A percentile compares a stretch with the other conserved stretches of the same genome.
Evolutionary conservation across 2,797 vertebrate species (phyloP).

Genomic region (Channallabes apus): DNA sequence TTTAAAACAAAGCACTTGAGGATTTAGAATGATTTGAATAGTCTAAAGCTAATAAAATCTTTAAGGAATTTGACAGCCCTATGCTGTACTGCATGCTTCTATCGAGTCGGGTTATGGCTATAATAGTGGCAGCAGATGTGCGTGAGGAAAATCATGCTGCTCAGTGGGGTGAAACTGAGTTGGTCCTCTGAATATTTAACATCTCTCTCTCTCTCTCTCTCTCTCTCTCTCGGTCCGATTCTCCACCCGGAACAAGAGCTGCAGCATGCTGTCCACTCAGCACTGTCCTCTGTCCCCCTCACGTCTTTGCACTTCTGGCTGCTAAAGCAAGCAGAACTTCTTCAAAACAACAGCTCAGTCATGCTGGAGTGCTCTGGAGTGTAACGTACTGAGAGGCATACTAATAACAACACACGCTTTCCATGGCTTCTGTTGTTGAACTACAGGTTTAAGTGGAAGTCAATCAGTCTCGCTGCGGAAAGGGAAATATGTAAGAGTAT

Average conservation of each 20-base stretch:
- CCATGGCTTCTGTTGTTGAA: constrained; percentile 3
- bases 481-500: background rate
- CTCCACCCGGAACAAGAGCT: constrained; percentile 15
- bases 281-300: constrained; percentile 12
- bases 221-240: constrained; percentile 24
- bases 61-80: constrained; percentile 41
- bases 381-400: background rate
- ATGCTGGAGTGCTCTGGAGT: background rate
- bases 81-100: constrained; percentile 14
- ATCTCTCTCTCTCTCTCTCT: constrained; percentile 43
- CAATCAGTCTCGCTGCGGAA: background rate
- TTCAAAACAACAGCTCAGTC: constrained; percentile 13
- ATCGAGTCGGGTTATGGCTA: constrained; percentile 9
- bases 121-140: constrained; percentile 41
- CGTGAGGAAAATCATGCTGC: constrained; percentile 65
- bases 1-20: background rate
- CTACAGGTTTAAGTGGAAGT: constrained; percentile 1
- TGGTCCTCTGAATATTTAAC: constrained; percentile 72
- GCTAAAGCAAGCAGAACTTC: constrained; percentile 18
- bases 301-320: constrained; percentile 19
- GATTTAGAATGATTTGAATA: background rate
- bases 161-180: constrained; percentile 68
- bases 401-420: constrained; percentile 11
- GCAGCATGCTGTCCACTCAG: constrained; percentile 29
- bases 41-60: constrained; percentile 3